Percentiles rank a stretch among this genome's conserved stretches.
phyloP scores from a whole-genome alignment of 2,797 vertebrate species.

The Mormyrops boulengeri region DNA sequence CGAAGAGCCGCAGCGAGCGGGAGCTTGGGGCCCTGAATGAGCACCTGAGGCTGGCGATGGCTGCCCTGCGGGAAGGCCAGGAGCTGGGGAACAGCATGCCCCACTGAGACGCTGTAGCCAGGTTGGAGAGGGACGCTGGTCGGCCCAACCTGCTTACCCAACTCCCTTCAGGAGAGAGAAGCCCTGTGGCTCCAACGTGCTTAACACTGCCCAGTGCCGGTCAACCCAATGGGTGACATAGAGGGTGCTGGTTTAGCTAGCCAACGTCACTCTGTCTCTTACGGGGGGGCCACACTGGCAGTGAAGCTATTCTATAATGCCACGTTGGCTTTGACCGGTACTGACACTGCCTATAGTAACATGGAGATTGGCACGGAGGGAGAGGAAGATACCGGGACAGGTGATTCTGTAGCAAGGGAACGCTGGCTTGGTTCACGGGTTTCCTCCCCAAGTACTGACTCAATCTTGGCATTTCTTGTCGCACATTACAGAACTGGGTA shows the following conservation, averaged over 20 bases:
- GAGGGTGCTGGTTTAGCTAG: background rate
- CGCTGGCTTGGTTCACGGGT: background rate
- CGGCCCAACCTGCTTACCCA: background rate
- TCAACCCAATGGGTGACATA: background rate
- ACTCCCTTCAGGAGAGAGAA: no score
- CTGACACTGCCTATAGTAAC: background rate
- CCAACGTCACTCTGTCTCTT: background rate
- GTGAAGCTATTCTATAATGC: background rate
- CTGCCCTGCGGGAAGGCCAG: constrained; percentile 72
- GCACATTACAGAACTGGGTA: background rate
- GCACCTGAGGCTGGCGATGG: constrained; percentile 75
- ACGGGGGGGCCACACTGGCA: background rate
- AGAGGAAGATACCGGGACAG: background rate
- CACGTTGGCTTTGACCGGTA: background rate
- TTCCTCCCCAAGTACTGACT: background rate
- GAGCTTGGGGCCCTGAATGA: constrained; percentile 78
- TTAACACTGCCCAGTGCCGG: constrained; percentile 15
- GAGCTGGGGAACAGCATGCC: constrained; percentile 48
- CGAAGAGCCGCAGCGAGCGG: constrained; percentile 68
- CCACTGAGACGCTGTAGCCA: constrained; percentile 24
- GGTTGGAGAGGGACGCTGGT: background rate
- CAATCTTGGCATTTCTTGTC: background rate
- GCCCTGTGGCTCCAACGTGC: constrained; percentile 6
- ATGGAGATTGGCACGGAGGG: background rate
- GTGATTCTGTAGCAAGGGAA: background rate